These are phyloP conservation scores for Ascidia mentula DNA, from an alignment of 23 tunicate species.

Conservation along the genomic window DNA sequence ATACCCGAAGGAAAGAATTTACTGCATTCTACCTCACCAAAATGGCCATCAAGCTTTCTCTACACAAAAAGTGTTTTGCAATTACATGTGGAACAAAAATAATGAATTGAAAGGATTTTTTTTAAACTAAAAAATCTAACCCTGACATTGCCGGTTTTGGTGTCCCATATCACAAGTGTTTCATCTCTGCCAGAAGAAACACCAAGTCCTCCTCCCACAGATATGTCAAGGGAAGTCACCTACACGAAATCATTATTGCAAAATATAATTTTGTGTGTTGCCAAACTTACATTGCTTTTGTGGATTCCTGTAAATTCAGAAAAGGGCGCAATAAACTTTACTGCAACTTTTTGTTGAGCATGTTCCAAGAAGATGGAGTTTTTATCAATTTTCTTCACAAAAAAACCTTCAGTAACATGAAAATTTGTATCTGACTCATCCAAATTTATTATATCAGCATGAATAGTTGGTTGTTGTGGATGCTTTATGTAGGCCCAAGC, in stretches of 20 bases:
- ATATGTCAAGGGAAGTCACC: conserved; percentile 38
- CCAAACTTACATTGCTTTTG: conserved; percentile 22
- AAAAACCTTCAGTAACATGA: conserved; percentile 23
- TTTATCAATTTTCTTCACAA: not conserved
- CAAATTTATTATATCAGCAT: not conserved
- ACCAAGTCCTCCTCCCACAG: conserved; percentile 52
- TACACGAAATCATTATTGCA: not conserved
- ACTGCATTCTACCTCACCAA: conserved; percentile 66
- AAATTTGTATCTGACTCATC: conserved; percentile 5
- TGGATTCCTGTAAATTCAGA: conserved; percentile 14
- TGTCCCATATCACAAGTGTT: conserved; percentile 45
- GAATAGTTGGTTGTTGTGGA: not conserved
- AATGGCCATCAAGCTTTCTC: conserved; percentile 48
- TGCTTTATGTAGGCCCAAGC: conserved; percentile 22
- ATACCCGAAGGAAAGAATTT: conserved; percentile 67
- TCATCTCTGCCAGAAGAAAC: conserved; percentile 47
- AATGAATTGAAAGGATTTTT: too few species aligned
- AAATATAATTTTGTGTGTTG: not conserved
- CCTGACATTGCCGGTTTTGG: conserved; percentile 33
- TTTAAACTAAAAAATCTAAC: conserved; percentile 22
- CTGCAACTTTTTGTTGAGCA: not conserved
- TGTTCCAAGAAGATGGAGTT: not conserved
- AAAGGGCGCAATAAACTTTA: conserved; percentile 23
- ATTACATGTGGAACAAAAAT: too few species aligned
- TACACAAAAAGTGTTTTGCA: conserved; percentile 6